These are phyloP conservation scores for Okamejei kenojei DNA, from an alignment of 2,797 vertebrate species.

Conservation along the genomic window DNA sequence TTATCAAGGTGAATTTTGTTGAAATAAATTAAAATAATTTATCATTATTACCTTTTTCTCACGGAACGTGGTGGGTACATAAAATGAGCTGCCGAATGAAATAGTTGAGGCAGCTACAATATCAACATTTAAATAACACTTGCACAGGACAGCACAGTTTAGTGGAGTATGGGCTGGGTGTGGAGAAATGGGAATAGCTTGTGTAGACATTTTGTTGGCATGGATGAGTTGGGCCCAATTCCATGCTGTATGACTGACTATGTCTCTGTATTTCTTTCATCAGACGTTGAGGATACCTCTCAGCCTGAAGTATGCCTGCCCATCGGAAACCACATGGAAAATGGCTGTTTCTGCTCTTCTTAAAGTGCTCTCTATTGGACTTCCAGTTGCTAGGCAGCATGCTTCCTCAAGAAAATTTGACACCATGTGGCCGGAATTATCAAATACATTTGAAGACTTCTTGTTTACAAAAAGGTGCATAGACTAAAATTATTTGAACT, in stretches of 20 bases:
- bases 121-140: too few relatives aligned
- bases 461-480: constrained; percentile 93
- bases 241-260: too few relatives aligned
- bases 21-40: constrained; percentile 19
- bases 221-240: too few relatives aligned
- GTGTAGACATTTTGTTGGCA: too few relatives aligned
- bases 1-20: constrained; percentile 78
- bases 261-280: constrained; percentile 38
- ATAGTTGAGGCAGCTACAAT: too few relatives aligned
- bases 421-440: constrained; percentile 94
- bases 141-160: too few relatives aligned
- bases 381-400: constrained; percentile 93
- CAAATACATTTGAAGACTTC: constrained; percentile 90
- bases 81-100: too few relatives aligned
- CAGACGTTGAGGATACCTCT: constrained; percentile 87
- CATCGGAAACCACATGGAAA: constrained; percentile 97
- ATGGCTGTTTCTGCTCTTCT: constrained; percentile 88
- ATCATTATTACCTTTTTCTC: constrained; percentile 7
- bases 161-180: too few relatives aligned
- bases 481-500: background rate
- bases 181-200: too few relatives aligned
- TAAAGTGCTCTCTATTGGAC: constrained; percentile 86
- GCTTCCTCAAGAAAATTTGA: constrained; percentile 91
- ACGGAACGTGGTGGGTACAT: too few relatives aligned
- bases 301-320: constrained; percentile 91